Conservation (phyloP, 2,888 invertebrate genomes). For the Dryococelus australis region DNA sequence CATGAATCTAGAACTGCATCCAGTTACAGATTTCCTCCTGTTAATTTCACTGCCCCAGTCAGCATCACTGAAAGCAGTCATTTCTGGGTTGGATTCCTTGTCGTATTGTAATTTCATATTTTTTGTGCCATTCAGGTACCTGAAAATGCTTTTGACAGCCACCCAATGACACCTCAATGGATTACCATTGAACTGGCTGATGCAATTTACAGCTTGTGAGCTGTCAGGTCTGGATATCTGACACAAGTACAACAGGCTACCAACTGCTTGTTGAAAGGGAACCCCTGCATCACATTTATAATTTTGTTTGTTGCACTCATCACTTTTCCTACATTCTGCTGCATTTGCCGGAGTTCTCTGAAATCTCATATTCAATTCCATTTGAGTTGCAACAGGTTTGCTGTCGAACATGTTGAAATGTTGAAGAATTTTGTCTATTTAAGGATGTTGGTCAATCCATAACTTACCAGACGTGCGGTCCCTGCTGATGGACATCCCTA, state of each 20-base stretch:
- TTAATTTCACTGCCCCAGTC: too few relatives aligned
- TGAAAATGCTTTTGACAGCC: too few relatives aligned
- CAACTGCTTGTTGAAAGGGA: constrained; percentile 3
- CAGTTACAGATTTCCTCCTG: background rate
- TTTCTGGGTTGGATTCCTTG: too few relatives aligned
- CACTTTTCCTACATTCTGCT: background rate
- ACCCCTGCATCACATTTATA: background rate
- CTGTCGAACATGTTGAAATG: background rate
- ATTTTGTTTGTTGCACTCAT: background rate
- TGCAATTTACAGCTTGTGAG: background rate
- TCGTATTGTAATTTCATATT: background rate
- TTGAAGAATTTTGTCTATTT: background rate
- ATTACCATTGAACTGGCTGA: background rate
- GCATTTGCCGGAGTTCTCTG: background rate
- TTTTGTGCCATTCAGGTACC: too few relatives aligned
- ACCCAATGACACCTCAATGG: too few relatives aligned
- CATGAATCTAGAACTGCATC: background rate
- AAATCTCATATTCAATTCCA: background rate
- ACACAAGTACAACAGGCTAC: background rate
- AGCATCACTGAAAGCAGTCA: too few relatives aligned
- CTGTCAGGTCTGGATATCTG: background rate
- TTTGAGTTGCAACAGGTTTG: background rate
- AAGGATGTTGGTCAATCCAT: background rate
- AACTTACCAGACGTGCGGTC: background rate
- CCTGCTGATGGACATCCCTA: constrained; percentile 12